Conservation (phyloP, 1,140 invertebrate species). For the Ylistrum balloti region DNA sequence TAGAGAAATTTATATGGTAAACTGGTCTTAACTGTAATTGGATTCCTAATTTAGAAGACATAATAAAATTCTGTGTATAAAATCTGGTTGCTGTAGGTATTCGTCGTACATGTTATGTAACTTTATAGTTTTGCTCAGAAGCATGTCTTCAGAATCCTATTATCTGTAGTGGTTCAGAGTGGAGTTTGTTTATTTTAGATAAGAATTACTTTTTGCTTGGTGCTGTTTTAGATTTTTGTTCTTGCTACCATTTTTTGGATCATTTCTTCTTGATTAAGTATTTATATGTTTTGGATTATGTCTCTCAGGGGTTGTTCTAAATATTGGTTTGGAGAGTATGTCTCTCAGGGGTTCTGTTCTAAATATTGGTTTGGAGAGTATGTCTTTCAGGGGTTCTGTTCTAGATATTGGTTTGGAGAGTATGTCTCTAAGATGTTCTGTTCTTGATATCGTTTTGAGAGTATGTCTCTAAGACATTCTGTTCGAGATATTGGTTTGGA, state of each 20-base stretch:
- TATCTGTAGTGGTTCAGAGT: conserved; percentile 14
- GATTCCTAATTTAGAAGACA: background rate
- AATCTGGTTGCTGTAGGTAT: background rate
- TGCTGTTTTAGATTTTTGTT: background rate
- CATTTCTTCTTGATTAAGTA: background rate
- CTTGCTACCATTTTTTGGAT: background rate
- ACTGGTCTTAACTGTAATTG: background rate
- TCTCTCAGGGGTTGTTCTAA: background rate
- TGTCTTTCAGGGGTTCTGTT: conserved; percentile 9
- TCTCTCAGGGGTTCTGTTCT: background rate
- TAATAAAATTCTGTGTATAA: conserved; percentile 7
- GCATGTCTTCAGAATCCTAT: background rate
- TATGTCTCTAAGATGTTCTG: background rate
- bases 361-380: background rate
- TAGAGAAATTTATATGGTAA: conserved; percentile 1
- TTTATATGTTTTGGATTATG: no score
- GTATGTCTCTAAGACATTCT: background rate
- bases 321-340: background rate
- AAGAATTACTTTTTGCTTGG: background rate
- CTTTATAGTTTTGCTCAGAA: background rate
- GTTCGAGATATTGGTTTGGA: background rate
- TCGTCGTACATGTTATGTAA: no score
- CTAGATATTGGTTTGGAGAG: background rate
- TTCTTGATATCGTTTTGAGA: background rate
- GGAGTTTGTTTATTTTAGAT: background rate